Conservation (phyloP, 2,113 vertebrate species). For the Tangachromis dhanisi region DNA sequence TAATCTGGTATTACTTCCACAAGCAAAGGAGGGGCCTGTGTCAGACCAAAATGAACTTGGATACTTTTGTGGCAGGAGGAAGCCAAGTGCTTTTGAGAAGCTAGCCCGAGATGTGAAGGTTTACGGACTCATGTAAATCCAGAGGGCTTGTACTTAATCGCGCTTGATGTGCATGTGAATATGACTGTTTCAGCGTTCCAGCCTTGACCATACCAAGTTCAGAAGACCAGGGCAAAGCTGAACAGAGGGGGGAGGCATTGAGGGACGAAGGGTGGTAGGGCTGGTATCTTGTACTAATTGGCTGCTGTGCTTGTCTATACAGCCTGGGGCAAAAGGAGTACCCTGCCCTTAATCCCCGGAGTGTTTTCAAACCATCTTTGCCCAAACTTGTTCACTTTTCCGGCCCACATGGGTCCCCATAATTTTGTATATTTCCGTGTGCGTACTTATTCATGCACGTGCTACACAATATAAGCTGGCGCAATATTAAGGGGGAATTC, state of each 20-base stretch:
- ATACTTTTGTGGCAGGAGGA: slow-evolving; percentile 62
- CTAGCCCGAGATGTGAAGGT: slow-evolving; percentile 59
- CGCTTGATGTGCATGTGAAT: slow-evolving; percentile 69
- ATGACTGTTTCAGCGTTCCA: slow-evolving; percentile 57
- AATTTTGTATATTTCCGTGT: background rate
- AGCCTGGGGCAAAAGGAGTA: slow-evolving; percentile 39
- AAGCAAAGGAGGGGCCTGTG: slow-evolving; percentile 65
- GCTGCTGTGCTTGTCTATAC: slow-evolving; percentile 41
- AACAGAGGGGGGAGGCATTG: background rate
- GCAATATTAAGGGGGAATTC: slow-evolving; percentile 69
- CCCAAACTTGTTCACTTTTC: slow-evolving; percentile 4
- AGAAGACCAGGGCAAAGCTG: slow-evolving; percentile 37
- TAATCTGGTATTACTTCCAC: slow-evolving; percentile 78
- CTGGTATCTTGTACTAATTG: slow-evolving; percentile 46
- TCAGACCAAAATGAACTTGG: slow-evolving; percentile 61
- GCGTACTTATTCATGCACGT: slow-evolving; percentile 6
- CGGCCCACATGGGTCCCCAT: background rate
- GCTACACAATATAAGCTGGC: slow-evolving; percentile 51
- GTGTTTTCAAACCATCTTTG: slow-evolving; percentile 48
- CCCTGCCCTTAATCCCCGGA: background rate
- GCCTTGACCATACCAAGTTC: slow-evolving; percentile 44
- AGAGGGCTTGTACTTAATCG: slow-evolving; percentile 53
- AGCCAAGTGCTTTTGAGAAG: slow-evolving; percentile 58
- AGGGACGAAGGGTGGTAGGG: background rate
- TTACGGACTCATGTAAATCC: slow-evolving; percentile 62